These are phyloP conservation scores for Proales similis DNA, from an alignment of 1,140 invertebrate genomes.

Conservation along the genomic window DNA sequence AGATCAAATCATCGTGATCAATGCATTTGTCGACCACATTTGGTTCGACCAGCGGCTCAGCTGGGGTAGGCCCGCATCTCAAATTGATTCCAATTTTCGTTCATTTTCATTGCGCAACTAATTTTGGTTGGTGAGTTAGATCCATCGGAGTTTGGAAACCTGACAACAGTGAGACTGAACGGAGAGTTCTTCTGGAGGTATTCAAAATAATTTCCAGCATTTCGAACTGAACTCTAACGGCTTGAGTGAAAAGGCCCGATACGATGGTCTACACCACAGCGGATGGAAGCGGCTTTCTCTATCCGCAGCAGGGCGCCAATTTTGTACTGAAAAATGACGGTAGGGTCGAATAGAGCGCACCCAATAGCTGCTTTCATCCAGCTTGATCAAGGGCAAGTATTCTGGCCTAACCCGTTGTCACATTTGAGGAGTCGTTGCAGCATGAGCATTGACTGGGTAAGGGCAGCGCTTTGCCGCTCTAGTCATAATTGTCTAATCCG, in stretches of 20 bases:
- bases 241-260: no score
- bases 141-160: neutral
- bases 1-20: constrained; percentile 2
- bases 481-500: neutral
- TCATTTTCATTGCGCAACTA: neutral
- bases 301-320: no score
- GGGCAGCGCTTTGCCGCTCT: no score
- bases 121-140: neutral
- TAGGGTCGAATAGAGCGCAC: no score
- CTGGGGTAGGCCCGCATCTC: neutral
- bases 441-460: neutral
- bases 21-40: neutral
- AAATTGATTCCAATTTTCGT: neutral
- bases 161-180: neutral
- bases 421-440: neutral
- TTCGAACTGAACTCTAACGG: no score
- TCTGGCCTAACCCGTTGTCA: neutral
- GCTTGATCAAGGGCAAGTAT: neutral
- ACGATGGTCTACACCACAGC: neutral
- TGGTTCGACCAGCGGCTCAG: neutral
- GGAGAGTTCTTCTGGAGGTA: neutral
- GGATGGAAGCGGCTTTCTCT: neutral
- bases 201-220: no score
- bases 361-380: neutral
- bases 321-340: no score